Evolutionary conservation across 1,140 invertebrate genomes (phyloP).

Genomic region (Akabosia matsudoensis): DNA sequence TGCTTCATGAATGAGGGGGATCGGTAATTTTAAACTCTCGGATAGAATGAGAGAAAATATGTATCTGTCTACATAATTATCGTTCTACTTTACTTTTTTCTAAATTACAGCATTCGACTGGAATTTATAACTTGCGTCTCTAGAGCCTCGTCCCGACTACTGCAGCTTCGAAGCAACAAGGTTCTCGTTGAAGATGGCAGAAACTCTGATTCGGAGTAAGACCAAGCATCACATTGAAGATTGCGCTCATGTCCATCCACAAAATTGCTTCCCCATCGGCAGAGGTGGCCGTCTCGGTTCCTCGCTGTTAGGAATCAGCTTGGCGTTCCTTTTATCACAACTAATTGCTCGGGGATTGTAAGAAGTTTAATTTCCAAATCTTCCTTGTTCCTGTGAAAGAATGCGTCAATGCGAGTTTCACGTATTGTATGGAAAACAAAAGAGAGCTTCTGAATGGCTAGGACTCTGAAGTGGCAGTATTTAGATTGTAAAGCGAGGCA

Average conservation of each 20-base stretch:
- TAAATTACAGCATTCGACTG: not conserved
- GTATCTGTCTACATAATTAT: not conserved
- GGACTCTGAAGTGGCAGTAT: no score
- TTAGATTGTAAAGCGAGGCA: no score
- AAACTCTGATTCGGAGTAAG: not conserved
- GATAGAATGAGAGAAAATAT: not conserved
- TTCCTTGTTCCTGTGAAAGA: no score
- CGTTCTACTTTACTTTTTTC: not conserved
- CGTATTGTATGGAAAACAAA: no score
- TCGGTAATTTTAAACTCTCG: not conserved
- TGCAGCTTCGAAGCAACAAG: constrained; percentile 2
- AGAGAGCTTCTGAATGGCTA: no score
- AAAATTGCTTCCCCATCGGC: not conserved
- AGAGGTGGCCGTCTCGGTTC: not conserved
- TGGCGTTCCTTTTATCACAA: not conserved
- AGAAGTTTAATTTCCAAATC: no score
- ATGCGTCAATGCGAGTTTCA: no score
- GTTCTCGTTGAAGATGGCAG: constrained; percentile 20
- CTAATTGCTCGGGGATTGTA: no score
- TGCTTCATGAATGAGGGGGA: no score
- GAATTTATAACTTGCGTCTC: not conserved
- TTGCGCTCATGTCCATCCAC: not conserved
- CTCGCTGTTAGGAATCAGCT: not conserved
- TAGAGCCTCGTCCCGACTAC: not conserved
- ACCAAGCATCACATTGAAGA: not conserved